Conservation (phyloP, 1,140 invertebrate genomes). For the Zaprionus africanus region DNA sequence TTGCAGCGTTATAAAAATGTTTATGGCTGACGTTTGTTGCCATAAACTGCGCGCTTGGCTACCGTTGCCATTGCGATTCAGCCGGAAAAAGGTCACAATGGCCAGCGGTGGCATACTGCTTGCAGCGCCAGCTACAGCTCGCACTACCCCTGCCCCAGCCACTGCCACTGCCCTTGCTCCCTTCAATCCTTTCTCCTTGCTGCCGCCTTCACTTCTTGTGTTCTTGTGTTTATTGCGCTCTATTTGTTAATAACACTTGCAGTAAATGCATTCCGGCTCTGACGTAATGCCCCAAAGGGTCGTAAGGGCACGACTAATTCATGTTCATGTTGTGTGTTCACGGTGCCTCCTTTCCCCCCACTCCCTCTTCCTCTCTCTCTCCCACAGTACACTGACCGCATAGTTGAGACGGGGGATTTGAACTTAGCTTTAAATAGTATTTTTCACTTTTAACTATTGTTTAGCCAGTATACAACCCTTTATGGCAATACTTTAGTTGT, state of each 20-base stretch:
- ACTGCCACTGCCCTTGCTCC: neutral
- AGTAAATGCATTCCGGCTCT: constrained; percentile 65
- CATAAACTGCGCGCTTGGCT: constrained; percentile 69
- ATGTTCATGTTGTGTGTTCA: constrained; percentile 4
- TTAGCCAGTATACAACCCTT: neutral
- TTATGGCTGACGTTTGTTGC: constrained; percentile 71
- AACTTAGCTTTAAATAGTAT: neutral
- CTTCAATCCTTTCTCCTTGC: neutral
- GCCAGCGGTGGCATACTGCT: constrained; percentile 44
- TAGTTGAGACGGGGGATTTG: neutral
- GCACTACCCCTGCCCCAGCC: neutral
- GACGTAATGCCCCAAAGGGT: constrained; percentile 48
- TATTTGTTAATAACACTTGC: constrained; percentile 72
- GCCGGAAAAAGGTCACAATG: constrained; percentile 63
- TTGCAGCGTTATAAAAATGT: constrained; percentile 72
- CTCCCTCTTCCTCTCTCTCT: neutral
- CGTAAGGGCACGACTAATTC: constrained; percentile 1
- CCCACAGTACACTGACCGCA: neutral
- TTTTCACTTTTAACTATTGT: constrained; percentile 1
- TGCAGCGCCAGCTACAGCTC: constrained; percentile 12
- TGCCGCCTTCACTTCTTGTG: constrained; percentile 1
- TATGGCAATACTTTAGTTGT: neutral
- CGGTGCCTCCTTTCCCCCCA: neutral
- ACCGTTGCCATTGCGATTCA: constrained; percentile 67
- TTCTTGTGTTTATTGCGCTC: constrained; percentile 53